phyloP scores from a whole-genome alignment of 2,113 vertebrate species.

The Oreochromis niloticus region DNA sequence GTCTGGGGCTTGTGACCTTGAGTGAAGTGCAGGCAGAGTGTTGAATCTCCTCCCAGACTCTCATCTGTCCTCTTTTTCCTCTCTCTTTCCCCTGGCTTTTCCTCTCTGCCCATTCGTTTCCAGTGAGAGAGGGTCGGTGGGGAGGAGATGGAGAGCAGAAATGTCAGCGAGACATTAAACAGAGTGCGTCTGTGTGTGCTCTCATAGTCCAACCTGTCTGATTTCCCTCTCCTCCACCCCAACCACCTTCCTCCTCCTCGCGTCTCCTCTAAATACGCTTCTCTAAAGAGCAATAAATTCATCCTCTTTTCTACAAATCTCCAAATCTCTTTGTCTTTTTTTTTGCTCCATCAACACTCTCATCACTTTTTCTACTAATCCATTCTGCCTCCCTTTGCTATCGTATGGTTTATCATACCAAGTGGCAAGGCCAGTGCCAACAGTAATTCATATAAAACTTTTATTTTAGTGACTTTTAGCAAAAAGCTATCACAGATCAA shows the following conservation, averaged over 20 bases:
- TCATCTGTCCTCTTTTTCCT: neutral
- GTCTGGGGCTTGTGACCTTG: constrained; percentile 76
- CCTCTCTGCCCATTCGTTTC: constrained; percentile 40
- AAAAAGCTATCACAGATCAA: neutral
- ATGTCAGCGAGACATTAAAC: constrained; percentile 82
- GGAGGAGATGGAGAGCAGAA: constrained; percentile 67
- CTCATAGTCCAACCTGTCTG: constrained; percentile 69
- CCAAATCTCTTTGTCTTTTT: constrained; percentile 37
- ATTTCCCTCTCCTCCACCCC: constrained; percentile 46
- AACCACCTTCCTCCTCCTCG: constrained; percentile 12
- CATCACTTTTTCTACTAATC: constrained; percentile 23
- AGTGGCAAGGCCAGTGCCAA: neutral
- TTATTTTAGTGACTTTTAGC: neutral
- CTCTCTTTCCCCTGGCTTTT: neutral
- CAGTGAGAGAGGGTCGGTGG: constrained; percentile 19
- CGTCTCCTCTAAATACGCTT: constrained; percentile 29
- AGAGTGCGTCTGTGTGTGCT: constrained; percentile 70
- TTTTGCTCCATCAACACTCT: constrained; percentile 44
- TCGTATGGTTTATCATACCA: constrained; percentile 17
- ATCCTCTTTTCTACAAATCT: constrained; percentile 41
- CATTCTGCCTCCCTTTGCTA: constrained; percentile 12
- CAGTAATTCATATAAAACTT: constrained; percentile 10
- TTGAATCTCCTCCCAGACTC: constrained; percentile 40
- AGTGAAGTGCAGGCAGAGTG: constrained; percentile 55
- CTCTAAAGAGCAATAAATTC: constrained; percentile 57